These are phyloP conservation scores for Axea sp. DNA, from an alignment of 2,888 invertebrate species.

Conservation along the genomic window DNA sequence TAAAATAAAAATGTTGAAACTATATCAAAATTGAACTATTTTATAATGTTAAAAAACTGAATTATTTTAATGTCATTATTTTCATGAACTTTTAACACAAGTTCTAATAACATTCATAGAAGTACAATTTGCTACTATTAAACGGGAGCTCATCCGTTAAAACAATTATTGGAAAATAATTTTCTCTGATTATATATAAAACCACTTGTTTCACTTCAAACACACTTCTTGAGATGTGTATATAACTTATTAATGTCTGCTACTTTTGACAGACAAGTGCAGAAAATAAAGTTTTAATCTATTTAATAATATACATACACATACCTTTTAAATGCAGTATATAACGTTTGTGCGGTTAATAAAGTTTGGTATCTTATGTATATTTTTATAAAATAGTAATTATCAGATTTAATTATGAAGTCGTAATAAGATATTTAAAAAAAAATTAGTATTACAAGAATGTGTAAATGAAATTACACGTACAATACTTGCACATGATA, in stretches of 20 bases:
- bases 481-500: too few species aligned
- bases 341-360: constrained; percentile 19
- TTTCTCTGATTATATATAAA: constrained; percentile 16
- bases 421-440: not conserved
- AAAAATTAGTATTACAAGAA: too few species aligned
- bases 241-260: constrained; percentile 30
- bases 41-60: too few species aligned
- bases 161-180: constrained; percentile 24
- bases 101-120: too few species aligned
- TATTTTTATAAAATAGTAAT: constrained; percentile 16
- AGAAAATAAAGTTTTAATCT: constrained; percentile 35
- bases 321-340: constrained; percentile 17
- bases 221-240: not conserved
- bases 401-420: too few species aligned
- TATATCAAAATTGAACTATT: too few species aligned
- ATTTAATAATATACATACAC: constrained; percentile 25
- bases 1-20: too few species aligned
- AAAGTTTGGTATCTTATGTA: constrained; percentile 17
- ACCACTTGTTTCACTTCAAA: constrained; percentile 17
- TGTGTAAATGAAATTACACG: too few species aligned
- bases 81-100: too few species aligned
- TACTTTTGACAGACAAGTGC: constrained; percentile 36
- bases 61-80: too few species aligned
- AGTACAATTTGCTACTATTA: too few species aligned
- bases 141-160: too few species aligned